Evolutionary conservation across 2,797 vertebrate species (phyloP), one percentile per base, ranked within the genome.

Genomic region (Rachycentron canadum): DNA sequence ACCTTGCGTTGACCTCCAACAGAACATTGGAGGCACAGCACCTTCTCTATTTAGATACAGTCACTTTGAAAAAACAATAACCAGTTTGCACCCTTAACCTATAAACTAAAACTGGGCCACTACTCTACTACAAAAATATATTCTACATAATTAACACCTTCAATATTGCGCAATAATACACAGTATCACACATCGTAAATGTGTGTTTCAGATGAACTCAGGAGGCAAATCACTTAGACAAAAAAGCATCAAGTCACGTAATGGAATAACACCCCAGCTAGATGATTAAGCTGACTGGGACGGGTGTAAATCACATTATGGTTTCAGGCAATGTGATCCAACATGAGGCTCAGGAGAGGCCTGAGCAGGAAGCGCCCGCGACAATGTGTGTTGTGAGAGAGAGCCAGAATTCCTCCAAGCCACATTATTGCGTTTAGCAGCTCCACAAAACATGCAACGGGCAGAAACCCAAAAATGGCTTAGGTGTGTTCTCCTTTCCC

Each of bases 401-500:
- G 74, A 78, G 72, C 12, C 32, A 69, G 73, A 88, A 93, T 91
- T 93, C 89, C 87, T 88, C 81, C 38, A 73, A 90, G 82, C 88
- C 93, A 91, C 90, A 86, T 86, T 89, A 86, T 85, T 89, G 82
- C 79, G 45, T 58, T 76, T 62, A 55, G 80, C 73, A 86, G 81
- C 84, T 61, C 61, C 40, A 21, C 53, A 63, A 82, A 86, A 92
- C 87, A 91, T 86, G 90, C 70, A 85, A 80, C 56, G 77, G 90
- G 88, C 87, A 88, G 71, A 30, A 73, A 83, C 78, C 84, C 85
- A 80, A 90, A 90, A 91, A 92, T 88, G 89, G 83, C 82, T 86
- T 85, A 93, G 92, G 92, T 94, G 91, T 91, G 90, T 92, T 90
- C 88, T 71, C 43, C 85, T 81, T 84, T 82, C 86, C 77, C 74